Evolutionary conservation across 37 sponge, comb jelly and placozoan genomes (phyloP).

Genomic region (Aplysina aerophoba): DNA sequence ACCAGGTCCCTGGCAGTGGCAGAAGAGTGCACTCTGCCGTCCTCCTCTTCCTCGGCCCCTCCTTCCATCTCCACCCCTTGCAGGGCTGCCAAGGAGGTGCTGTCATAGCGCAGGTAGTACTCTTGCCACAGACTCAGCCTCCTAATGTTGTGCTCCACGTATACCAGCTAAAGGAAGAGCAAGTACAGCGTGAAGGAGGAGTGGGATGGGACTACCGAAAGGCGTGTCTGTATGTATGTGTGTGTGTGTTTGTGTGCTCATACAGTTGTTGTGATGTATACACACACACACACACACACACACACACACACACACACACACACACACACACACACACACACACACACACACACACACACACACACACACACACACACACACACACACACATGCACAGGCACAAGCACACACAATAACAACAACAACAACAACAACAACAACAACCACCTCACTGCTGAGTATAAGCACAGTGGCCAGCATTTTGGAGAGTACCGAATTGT

Average conservation of each 20-base stretch:
- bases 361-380: background rate
- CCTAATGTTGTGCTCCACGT: slow-evolving; percentile 69
- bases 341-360: slow-evolving; percentile 36
- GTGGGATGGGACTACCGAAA: slow-evolving; percentile 2
- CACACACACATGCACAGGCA: too few relatives aligned
- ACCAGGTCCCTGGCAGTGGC: slow-evolving; percentile 51
- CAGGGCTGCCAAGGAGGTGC: slow-evolving; percentile 40
- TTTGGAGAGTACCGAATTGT: too few relatives aligned
- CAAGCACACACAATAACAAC: background rate
- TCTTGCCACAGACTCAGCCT: slow-evolving; percentile 92
- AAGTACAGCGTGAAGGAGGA: background rate
- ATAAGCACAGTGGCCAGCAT: too few relatives aligned
- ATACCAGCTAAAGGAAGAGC: slow-evolving; percentile 38
- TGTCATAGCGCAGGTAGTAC: slow-evolving; percentile 90
- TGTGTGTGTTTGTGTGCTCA: background rate
- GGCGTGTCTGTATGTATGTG: background rate
- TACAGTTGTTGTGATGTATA: background rate
- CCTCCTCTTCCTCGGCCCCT: background rate
- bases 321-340: slow-evolving; percentile 43
- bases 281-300: slow-evolving; percentile 11
- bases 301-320: slow-evolving; percentile 34
- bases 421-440: background rate
- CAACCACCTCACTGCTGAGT: background rate
- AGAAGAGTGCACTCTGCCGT: background rate
- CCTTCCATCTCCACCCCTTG: slow-evolving; percentile 18